Base-by-base conservation (phyloP, 2,113 vertebrate species). In the Apistogramma diplotaenia region DNA sequence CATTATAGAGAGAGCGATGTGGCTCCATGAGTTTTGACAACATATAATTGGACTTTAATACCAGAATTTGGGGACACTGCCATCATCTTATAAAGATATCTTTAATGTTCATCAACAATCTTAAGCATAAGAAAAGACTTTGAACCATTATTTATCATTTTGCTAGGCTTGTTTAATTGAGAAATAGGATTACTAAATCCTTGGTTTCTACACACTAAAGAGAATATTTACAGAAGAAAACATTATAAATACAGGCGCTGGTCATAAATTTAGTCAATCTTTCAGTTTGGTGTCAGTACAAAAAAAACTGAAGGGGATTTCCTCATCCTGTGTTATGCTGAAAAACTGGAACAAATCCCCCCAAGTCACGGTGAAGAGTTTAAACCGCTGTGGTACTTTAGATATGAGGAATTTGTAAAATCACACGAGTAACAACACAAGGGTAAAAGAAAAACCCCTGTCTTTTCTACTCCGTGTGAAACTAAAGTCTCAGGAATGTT, bases 1-100 rank as follows among this genome's bases (percentile, higher is more conserved):
- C 49, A 83, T 79, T 70, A 29, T 37, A 29, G 53, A 75, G 23
- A 74, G n/a, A 12, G 27, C 40, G 46, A 37, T 80, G 46, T 23
- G 51, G 25, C 55, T 56, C 59, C 3, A 57, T 76, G 72, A 75
- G 27, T 58, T 84, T 77, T 82, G 46, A 87, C 81, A 85, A 58
- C 65, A 59, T 57, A 51, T 49, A 8, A 21, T 43, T 75, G 40
- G 31, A 56, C 58, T 81, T 54, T 73, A 79, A 76, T 57, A 82
- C 59, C 35, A 19, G 29, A 53, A 27, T 62, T 76, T 25, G 6
- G 2, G 18, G 6, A 10, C 12, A 27, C 19, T 29, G 15, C 11
- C 60, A 55, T 27, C 54, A 49, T 70, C 25, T 70, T 43, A 51
- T 29, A 70, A 70, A 49, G n/a, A 51, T 49, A 70, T n/a, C 40